Conservation (phyloP, 2,888 invertebrate genomes). For the Hyalella azteca region DNA sequence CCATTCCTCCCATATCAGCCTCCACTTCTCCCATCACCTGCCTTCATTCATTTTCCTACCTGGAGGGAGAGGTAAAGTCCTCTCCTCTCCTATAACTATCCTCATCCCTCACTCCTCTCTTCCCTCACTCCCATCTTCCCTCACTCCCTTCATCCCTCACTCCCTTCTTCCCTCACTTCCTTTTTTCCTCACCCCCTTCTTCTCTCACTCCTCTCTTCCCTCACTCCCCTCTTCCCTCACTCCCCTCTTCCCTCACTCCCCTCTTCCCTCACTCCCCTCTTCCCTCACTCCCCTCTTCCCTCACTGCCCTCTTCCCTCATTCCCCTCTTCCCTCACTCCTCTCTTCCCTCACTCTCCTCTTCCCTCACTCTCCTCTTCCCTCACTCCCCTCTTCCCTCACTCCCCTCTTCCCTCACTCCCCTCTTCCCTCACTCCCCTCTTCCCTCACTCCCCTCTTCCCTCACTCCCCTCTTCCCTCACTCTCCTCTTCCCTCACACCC, state of each 20-base stretch:
- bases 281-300: too few species aligned
- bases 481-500: neutral
- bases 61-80: too few species aligned
- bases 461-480: neutral
- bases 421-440: neutral
- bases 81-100: too few species aligned
- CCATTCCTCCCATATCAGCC: too few species aligned
- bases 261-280: too few species aligned
- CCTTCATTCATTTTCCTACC: too few species aligned
- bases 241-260: neutral
- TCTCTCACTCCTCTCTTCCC: neutral
- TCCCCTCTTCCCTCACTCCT: too few species aligned
- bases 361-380: neutral
- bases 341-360: too few species aligned
- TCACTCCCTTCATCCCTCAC: neutral
- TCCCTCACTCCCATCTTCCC: neutral
- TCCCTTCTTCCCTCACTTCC: neutral
- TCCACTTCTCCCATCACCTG: too few species aligned
- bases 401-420: neutral
- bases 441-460: neutral
- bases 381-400: neutral
- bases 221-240: neutral
- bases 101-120: neutral
- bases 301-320: too few species aligned
- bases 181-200: neutral